Base-by-base conservation (phyloP, 1,140 invertebrate species). In the Hylaeus anthracinus region DNA sequence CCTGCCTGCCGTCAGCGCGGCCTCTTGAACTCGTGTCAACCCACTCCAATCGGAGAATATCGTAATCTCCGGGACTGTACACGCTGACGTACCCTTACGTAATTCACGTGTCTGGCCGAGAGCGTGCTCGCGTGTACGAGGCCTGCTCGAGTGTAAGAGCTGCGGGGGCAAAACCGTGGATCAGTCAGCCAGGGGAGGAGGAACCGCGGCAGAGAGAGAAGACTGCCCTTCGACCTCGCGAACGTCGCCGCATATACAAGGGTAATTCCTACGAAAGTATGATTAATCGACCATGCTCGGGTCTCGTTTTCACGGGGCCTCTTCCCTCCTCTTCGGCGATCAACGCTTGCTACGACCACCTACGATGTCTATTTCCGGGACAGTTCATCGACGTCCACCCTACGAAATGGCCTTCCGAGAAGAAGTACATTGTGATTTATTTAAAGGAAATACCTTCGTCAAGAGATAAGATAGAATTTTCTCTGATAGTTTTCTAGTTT, bases 211-310 rank as follows among this genome's bases (percentile, higher is more conserved):
- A 53, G 58, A 51, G 67, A 82, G 65, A 43, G 63, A 77, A 60
- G 82, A 78, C 82, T 87, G 86, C 86, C 85, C 86, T 86, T 75
- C 75, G 85, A 87, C 86, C 85, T 70, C 66, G 79, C 82, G 73
- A 82, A 72, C 81, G 60, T 55, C 41, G 70, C 55, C 72, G 70
- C 73, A 66, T 86, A 86, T 73, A 84, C 76, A 45, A 81, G 81
- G 82, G 81, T 87, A 87, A 87, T 87, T 87, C 81, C 74, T 86
- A 81, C 81, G 65, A 87, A 87, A 86, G 84, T 86, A 87, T 87
- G 84, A 87, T 87, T 86, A 87, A 87, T 87, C 86, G 86, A 43
- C 65, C 81, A 64, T 69, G 76, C 70, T 87, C 37, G 66, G 60
- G 53, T 80, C 71, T 88, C 74, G 66, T 81, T 84, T 71, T 73